phyloP scores from a whole-genome alignment of 2,888 invertebrate genomes.

The Diarsia brunnea region DNA sequence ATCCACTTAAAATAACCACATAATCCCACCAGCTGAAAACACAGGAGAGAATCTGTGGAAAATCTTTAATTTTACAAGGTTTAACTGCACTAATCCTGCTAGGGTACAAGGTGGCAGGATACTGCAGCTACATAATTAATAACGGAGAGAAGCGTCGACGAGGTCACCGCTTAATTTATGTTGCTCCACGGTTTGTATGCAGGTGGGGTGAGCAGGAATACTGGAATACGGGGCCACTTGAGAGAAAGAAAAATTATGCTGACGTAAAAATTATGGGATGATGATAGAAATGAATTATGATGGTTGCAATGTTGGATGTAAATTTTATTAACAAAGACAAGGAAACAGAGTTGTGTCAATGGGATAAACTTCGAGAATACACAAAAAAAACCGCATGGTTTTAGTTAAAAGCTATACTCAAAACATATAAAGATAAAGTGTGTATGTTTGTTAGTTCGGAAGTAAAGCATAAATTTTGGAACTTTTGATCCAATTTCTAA shows the following conservation, averaged over 20 bases:
- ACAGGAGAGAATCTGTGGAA: slow-evolving; percentile 31
- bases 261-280: neutral
- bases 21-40: slow-evolving; percentile 31
- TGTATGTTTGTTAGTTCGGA: neutral
- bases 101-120: slow-evolving; percentile 20
- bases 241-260: neutral
- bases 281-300: neutral
- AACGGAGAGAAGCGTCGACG: slow-evolving; percentile 29
- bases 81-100: slow-evolving; percentile 41
- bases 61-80: slow-evolving; percentile 48
- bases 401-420: neutral
- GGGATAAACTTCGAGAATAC: neutral
- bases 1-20: neutral
- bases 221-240: neutral
- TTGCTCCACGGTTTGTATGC: slow-evolving; percentile 32
- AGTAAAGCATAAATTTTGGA: neutral
- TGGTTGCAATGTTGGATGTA: neutral
- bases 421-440: too few relatives aligned
- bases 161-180: slow-evolving; percentile 54
- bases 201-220: slow-evolving; percentile 1
- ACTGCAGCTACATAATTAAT: slow-evolving; percentile 61
- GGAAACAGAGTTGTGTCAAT: neutral
- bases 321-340: neutral
- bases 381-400: neutral
- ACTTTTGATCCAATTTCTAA: neutral